Evolutionary conservation across 2,797 vertebrate genomes (phyloP), one percentile per base, ranked within the genome.

Genomic region (Rousettus madagascariensis): DNA sequence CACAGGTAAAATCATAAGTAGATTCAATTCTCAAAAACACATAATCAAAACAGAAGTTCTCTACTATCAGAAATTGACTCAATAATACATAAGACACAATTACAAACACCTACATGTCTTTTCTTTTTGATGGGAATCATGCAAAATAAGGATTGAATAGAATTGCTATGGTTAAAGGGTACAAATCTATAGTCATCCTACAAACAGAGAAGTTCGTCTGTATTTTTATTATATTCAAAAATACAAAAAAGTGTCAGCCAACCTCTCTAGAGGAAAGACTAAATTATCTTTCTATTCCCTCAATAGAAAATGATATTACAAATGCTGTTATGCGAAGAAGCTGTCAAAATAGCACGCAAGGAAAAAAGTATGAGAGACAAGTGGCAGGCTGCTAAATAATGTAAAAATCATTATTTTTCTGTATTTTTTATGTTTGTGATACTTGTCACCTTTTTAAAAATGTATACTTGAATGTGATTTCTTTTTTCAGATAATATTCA

Each of bases 211-310:
- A 55, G 1, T 82, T 55, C 1, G 51, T 79, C 69, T 95, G 13
- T 59, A 71, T 68, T 94, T 92, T 90, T 86, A 72, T 90, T 83
- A 91, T 43, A 86, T 95, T 88, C 20, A 92, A 94, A 91, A 95
- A 51, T 36, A 92, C n/a, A 30, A 46, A 89, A 66, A 91, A 91
- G 8, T 86, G 38, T 36, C 71, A 94, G 55, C 92, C 85, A 92
- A 61, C 2, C 1, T 41, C 87, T 93, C 59, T 41, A 91, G 79
- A 87, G 41, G 41, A 94, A 91, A 87, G 17, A 57, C 3, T 89
- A 41, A 91, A 86, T 94, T 95, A 75, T 66, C 41, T 79, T 95
- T 88, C 80, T 65, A 80, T 36, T 93, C 74, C 89, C 9, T 84
- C 79, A 87, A 87, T 15, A 87, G 86, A 92, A 91, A 95, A 57